phyloP scores from a whole-genome alignment of 2,797 vertebrate genomes.

The Characodon lateralis region DNA sequence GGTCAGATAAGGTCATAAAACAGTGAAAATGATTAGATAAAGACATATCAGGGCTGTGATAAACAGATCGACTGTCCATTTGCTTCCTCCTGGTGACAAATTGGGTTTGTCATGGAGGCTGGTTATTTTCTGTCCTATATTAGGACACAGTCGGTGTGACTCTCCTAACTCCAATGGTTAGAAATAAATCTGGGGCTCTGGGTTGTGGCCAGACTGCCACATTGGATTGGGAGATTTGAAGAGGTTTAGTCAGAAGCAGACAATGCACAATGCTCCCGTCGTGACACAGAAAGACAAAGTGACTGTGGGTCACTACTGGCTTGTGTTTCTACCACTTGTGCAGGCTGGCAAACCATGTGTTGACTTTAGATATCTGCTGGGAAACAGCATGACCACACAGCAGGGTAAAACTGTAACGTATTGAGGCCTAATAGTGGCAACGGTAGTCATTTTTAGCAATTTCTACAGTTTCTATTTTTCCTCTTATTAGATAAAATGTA shows the following conservation, averaged over 20 bases:
- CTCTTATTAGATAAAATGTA: neutral
- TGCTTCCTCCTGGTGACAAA: conserved; percentile 56
- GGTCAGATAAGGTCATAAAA: conserved; percentile 27
- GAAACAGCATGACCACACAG: conserved; percentile 60
- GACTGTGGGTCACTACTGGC: conserved; percentile 63
- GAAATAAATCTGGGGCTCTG: conserved; percentile 68
- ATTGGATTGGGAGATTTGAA: conserved; percentile 58
- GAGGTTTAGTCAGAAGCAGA: conserved; percentile 70
- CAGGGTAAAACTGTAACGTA: conserved; percentile 22
- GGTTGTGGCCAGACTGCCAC: conserved; percentile 55
- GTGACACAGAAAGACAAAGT: conserved; percentile 70
- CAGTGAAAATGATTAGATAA: conserved; percentile 35
- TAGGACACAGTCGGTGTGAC: conserved; percentile 51
- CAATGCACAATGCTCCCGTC: conserved; percentile 69
- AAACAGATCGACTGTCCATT: conserved; percentile 47
- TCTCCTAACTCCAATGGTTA: conserved; percentile 46
- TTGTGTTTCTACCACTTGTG: conserved; percentile 39
- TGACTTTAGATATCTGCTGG: conserved; percentile 40
- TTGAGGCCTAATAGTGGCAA: conserved; percentile 3
- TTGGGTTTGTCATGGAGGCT: conserved; percentile 53
- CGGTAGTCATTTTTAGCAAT: neutral
- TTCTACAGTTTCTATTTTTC: neutral
- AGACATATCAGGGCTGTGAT: conserved; percentile 21
- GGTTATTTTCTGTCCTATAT: conserved; percentile 44
- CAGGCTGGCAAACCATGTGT: conserved; percentile 49